Evolutionary conservation across 2,888 invertebrate species (phyloP).

Genomic region (Ametastegia equiseti): DNA sequence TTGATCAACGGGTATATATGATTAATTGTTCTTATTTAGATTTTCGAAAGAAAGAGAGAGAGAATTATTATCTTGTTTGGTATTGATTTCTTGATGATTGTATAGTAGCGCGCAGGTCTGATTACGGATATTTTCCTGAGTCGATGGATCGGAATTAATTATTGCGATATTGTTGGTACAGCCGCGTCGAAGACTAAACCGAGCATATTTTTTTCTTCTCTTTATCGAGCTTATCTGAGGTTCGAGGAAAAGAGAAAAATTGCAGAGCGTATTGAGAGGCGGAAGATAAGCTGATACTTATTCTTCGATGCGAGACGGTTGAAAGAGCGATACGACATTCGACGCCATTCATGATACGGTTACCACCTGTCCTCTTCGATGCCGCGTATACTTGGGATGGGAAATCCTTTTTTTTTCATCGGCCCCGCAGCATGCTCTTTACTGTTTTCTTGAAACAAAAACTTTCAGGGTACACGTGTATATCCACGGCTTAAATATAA

Average conservation of each 20-base stretch:
- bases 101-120: background rate
- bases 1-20: background rate
- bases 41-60: background rate
- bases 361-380: slow-evolving; percentile 13
- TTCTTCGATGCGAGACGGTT: too few species aligned
- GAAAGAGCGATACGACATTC: background rate
- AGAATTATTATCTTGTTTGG: background rate
- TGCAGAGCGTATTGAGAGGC: background rate
- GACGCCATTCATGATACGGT: slow-evolving; percentile 24
- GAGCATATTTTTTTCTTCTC: background rate
- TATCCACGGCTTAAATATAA: too few species aligned
- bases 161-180: background rate
- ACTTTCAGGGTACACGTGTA: too few species aligned
- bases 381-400: background rate
- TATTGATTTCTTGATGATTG: background rate
- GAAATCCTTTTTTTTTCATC: background rate
- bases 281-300: background rate
- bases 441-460: background rate
- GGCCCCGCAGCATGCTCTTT: too few species aligned
- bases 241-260: background rate
- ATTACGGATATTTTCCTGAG: too few species aligned
- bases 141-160: too few species aligned
- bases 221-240: background rate
- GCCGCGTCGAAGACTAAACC: background rate
- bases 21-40: background rate